Percentiles rank a stretch among this genome's conserved stretches.
These are phyloP conservation scores for Salvelinus namaycush DNA, from an alignment of 2,113 vertebrate species.

Conservation along the genomic window DNA sequence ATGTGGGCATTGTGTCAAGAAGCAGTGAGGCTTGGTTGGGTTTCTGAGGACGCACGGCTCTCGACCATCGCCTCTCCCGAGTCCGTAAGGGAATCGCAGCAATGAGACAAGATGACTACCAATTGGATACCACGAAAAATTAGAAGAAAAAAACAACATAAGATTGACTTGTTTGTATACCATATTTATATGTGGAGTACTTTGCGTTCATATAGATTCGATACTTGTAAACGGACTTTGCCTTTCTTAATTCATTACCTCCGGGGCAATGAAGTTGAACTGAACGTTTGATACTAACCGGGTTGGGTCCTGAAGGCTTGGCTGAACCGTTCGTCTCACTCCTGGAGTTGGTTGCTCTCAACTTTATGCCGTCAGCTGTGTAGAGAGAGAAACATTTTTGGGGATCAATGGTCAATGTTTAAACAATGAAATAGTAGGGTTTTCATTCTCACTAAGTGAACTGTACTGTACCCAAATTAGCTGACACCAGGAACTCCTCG, in stretches of 20 bases:
- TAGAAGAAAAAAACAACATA: accelerated
- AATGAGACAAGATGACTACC: too few species aligned
- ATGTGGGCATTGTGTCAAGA: too few species aligned
- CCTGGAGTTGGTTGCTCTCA: slow-evolving; percentile 72
- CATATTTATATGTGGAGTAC: too few species aligned
- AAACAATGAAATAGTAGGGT: not conserved
- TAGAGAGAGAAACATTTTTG: not conserved
- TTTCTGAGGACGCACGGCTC: too few species aligned
- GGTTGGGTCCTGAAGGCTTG: slow-evolving; percentile 66
- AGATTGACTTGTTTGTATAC: too few species aligned
- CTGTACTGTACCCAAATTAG: slow-evolving; percentile 75
- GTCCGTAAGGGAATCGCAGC: too few species aligned
- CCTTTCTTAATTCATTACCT: not conserved
- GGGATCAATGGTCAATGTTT: not conserved
- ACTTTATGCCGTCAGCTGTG: slow-evolving; percentile 84
- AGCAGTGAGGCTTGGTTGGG: too few species aligned
- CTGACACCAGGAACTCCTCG: slow-evolving; percentile 81
- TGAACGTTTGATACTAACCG: slow-evolving; percentile 69
- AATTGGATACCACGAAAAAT: too few species aligned
- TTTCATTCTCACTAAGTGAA: not conserved
- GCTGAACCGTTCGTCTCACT: slow-evolving; percentile 76
- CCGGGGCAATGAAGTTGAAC: not conserved
- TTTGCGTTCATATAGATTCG: too few species aligned
- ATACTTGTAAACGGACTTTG: too few species aligned
- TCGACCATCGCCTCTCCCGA: too few species aligned